Conservation (phyloP, 2,113 vertebrate species). For the Oryzias melastigma region DNA sequence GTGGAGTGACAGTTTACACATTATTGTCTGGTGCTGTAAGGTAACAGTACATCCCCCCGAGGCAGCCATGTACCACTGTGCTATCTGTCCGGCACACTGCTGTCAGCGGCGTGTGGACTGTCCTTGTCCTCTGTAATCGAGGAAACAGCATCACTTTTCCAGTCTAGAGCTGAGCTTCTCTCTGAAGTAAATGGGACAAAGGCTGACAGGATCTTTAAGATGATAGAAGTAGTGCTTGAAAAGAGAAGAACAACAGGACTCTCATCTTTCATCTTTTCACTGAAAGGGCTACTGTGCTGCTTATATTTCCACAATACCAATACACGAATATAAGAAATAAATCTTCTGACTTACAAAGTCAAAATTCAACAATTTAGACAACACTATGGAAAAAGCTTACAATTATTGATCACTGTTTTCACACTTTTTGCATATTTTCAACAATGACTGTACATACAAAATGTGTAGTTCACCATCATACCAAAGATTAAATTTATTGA, state of each 20-base stretch:
- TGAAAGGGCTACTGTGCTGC: slow-evolving; percentile 10
- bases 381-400: no score
- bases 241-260: not conserved
- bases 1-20: slow-evolving; percentile 19
- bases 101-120: slow-evolving; percentile 34
- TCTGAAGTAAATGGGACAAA: slow-evolving; percentile 11
- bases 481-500: no score
- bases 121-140: slow-evolving; percentile 49
- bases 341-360: not conserved
- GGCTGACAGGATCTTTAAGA: slow-evolving; percentile 5
- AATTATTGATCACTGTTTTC: no score
- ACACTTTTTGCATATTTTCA: no score
- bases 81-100: slow-evolving; percentile 34
- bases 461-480: no score
- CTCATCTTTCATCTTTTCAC: slow-evolving; percentile 4
- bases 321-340: not conserved
- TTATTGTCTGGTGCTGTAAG: slow-evolving; percentile 25
- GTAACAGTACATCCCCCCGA: slow-evolving; percentile 37
- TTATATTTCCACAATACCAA: slow-evolving; percentile 11
- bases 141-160: slow-evolving; percentile 23
- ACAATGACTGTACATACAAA: no score
- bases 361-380: not conserved
- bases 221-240: not conserved
- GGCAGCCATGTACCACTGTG: slow-evolving; percentile 21
- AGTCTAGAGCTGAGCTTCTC: slow-evolving; percentile 39